These are phyloP conservation scores for Eretmochelys imbricata DNA, from an alignment of 2,113 vertebrate genomes.

Conservation along the genomic window DNA sequence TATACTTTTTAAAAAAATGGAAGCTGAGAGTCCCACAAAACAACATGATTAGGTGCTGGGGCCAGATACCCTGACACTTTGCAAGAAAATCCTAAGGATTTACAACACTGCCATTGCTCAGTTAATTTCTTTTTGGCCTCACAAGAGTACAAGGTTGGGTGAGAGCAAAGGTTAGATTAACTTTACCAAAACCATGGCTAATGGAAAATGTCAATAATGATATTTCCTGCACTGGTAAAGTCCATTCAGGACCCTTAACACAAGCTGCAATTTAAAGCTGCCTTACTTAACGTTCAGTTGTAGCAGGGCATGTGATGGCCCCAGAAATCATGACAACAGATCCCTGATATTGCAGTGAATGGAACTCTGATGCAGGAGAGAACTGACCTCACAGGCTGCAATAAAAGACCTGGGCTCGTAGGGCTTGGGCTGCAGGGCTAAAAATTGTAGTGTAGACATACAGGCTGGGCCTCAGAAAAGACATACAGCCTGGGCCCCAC, in stretches of 20 bases:
- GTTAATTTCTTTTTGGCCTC: conserved; percentile 5
- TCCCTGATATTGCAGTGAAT: neutral
- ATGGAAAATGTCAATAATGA: neutral
- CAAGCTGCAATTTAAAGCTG: neutral
- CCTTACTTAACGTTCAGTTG: neutral
- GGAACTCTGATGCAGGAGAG: neutral
- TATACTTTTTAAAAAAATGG: neutral
- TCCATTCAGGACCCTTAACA: neutral
- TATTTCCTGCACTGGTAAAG: neutral
- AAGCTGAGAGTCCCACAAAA: neutral
- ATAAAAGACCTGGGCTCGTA: neutral
- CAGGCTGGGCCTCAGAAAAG: too few relatives aligned
- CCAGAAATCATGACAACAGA: neutral
- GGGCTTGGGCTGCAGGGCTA: neutral
- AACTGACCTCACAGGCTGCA: neutral
- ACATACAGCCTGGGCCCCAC: neutral
- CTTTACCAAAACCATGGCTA: neutral
- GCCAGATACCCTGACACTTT: neutral
- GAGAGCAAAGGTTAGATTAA: conserved; percentile 54
- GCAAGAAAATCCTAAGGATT: neutral
- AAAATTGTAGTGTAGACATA: neutral
- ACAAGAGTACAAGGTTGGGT: neutral
- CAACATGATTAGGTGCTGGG: neutral
- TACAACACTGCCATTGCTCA: neutral
- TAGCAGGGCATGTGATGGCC: neutral